phyloP scores from a whole-genome alignment of 1,140 invertebrate species.

The Achroia grisella region DNA sequence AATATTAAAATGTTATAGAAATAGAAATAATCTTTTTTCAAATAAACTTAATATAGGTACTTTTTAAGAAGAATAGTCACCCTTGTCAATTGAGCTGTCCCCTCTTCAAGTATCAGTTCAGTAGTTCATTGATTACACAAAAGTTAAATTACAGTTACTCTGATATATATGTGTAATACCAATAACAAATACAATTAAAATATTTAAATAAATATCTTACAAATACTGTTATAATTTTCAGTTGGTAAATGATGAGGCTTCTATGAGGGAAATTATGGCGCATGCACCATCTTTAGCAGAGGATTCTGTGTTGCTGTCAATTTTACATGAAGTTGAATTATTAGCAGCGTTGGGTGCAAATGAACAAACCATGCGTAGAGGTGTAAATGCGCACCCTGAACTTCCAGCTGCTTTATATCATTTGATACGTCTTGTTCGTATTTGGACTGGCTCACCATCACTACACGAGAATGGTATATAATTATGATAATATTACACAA shows the following conservation, averaged over 20 bases:
- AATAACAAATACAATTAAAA: too few relatives aligned
- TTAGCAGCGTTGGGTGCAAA: constrained; percentile 57
- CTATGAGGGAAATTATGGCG: constrained; percentile 57
- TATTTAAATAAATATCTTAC: too few relatives aligned
- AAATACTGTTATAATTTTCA: constrained; percentile 16
- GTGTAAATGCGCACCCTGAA: constrained; percentile 48
- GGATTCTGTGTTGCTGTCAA: constrained; percentile 54
- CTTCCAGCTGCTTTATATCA: constrained; percentile 46
- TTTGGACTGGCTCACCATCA: constrained; percentile 24
- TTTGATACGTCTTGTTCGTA: constrained; percentile 39
- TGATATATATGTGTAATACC: too few relatives aligned
- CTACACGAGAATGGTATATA: constrained; percentile 38
- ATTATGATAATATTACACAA: neutral
- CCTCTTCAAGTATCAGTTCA: too few relatives aligned
- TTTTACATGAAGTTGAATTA: constrained; percentile 59
- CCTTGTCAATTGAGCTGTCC: too few relatives aligned
- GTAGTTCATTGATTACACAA: too few relatives aligned
- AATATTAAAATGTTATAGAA: too few relatives aligned
- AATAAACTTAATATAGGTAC: too few relatives aligned
- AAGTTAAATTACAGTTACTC: too few relatives aligned
- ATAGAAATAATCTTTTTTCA: too few relatives aligned
- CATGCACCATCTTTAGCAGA: constrained; percentile 48
- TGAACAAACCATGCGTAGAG: constrained; percentile 55
- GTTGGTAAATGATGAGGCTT: constrained; percentile 57
- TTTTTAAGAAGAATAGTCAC: too few relatives aligned